Evolutionary conservation across 2,113 vertebrate species (phyloP), one percentile per base, ranked within the genome.

Genomic region (Gobius niger): DNA sequence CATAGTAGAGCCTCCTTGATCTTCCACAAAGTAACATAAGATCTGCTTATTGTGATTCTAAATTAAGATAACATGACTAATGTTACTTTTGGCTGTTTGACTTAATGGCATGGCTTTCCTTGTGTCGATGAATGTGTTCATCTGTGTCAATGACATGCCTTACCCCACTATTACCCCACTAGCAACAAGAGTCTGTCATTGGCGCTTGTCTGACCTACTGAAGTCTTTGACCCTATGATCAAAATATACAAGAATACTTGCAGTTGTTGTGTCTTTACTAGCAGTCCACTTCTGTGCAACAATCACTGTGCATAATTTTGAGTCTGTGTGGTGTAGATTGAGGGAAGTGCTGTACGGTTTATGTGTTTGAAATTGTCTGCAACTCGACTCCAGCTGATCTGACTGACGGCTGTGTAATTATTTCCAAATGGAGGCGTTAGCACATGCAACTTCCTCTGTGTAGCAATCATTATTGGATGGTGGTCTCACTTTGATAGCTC

Each of bases 71-170:
- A 4, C 3, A 34, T 34, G 24, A 34, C 63, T 44, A 9, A 78
- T 9, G 50, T 47, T 72, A 68, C 63, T 68, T 70, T 42, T 65
- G 59, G 60, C 24, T 50, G 67, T 81, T 80, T 76, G 44, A 69
- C 65, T 75, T 85, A 87, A 89, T 87, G 74, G 72, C 66, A 83
- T 75, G 85, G 77, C n/a, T 78, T 76, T 83, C 9, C 24, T 34
- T 34, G 24, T 34, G 24, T 7, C 0, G 62, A 77, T 65, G 65
- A 8, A 82, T 6, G 78, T 78, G 75, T 87, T 78, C 70, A 80
- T 86, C 82, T 78, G 10, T 77, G 64, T 67, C 0, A 1, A 64
- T 66, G 73, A 70, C 42, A 0, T 65, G 41, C 53, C 65, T 67
- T 14, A 84, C 76, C 87, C 73, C 10, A 57, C 74, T 59, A 87